These are phyloP conservation scores for Trachelus troglodyta DNA, from an alignment of 2,888 invertebrate species.

Conservation along the genomic window DNA sequence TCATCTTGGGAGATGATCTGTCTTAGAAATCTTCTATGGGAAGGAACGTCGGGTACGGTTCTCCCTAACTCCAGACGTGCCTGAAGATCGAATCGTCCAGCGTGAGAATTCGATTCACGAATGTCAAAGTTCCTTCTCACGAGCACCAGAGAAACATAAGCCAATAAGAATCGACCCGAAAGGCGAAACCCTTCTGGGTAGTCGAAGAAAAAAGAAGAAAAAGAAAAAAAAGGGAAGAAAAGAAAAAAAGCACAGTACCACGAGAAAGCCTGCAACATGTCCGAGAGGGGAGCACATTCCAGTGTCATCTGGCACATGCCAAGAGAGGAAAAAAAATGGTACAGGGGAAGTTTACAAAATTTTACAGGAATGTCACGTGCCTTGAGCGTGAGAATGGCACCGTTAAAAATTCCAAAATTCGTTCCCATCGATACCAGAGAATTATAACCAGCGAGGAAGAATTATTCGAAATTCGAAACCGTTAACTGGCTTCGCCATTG, in stretches of 20 bases:
- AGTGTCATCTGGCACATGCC: too few species aligned
- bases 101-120: slow-evolving; percentile 9
- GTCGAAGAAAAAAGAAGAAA: background rate
- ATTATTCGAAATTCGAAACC: slow-evolving; percentile 26
- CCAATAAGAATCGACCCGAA: slow-evolving; percentile 25
- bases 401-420: background rate
- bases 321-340: too few species aligned
- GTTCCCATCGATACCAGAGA: slow-evolving; percentile 45
- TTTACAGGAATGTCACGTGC: background rate
- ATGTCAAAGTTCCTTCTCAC: slow-evolving; percentile 38
- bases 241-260: too few species aligned
- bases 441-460: slow-evolving; percentile 33
- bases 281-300: too few species aligned
- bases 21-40: too few species aligned
- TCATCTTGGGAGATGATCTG: too few species aligned
- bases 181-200: background rate
- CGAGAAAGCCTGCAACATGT: too few species aligned
- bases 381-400: background rate
- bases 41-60: background rate
- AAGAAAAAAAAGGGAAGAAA: too few species aligned
- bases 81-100: slow-evolving; percentile 1
- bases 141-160: slow-evolving; percentile 42
- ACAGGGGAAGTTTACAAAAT: background rate
- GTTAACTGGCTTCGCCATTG: background rate
- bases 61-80: background rate